Evolutionary conservation across 2,888 invertebrate species (phyloP), one percentile per base, ranked within the genome.

Genomic region (Antheraea yamamai): DNA sequence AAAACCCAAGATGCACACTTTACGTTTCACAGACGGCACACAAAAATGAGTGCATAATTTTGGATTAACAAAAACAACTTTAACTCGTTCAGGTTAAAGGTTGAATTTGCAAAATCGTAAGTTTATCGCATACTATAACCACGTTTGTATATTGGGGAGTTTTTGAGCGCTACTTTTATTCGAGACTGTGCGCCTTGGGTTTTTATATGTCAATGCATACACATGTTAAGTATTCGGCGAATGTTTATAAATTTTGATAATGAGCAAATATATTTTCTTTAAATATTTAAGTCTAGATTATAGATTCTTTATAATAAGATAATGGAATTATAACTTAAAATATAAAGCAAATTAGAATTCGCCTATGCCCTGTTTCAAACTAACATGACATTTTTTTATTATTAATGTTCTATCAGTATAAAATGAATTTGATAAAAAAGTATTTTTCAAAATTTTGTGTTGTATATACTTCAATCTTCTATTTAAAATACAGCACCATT

Each of bases 301-400:
- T 84, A 84, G 85, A 82, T 86, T 88, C 86, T 88, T 89, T 88
- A 92, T 87, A 91, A 88, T 91, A 91, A 92, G 89, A 87, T 91
- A 93, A 93, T 94, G 94, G 94, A 94, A 94, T 70, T 94, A 93
- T 89, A 89, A 92, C 92, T 93, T 92, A 93, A 85, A 91, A 88
- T 85, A 86, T 87, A 88, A 90, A 90, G 90, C 89, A 89, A 90
- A 88, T 85, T 84, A 85, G 87, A 87, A 85, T 83, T 85, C 81
- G 82, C 84, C 77, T 81, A 79, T 79, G 88, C 83, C 87, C 83
- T 85, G 85, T 82, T 84, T 71, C 26, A 72, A 72, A 51, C 35
- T 52, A 61, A 51, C 35, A 68, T 55, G 66, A 23, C 1, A 23
- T 12, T 61, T 23, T 16, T 66, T 66, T 64, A 64, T 26, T 70